phyloP scores from a whole-genome alignment of 2,113 vertebrate genomes.

The Notothenia rossii region DNA sequence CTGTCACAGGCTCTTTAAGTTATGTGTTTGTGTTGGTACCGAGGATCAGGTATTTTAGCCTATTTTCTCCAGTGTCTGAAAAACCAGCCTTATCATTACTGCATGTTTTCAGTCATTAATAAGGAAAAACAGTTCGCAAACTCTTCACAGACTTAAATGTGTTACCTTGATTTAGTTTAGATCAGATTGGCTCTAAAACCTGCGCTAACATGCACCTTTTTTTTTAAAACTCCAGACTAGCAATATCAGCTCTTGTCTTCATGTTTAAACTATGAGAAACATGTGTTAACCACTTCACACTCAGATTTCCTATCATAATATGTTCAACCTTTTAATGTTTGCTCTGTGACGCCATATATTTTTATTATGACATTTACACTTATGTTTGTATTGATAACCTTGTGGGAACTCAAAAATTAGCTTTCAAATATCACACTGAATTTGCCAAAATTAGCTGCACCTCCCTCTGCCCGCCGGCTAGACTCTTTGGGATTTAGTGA shows the following conservation, averaged over 20 bases:
- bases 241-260: not conserved
- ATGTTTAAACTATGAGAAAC: conserved; percentile 22
- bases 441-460: conserved; percentile 60
- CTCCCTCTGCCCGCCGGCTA: conserved; percentile 32
- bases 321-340: conserved; percentile 17
- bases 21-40: not conserved
- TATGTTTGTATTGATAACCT: conserved; percentile 58
- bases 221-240: not conserved
- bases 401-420: conserved; percentile 55
- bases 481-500: conserved; percentile 49
- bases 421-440: conserved; percentile 69
- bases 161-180: not conserved
- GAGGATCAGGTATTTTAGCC: too few relatives aligned
- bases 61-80: not conserved
- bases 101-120: too few relatives aligned
- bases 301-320: conserved; percentile 2
- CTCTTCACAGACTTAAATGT: too few relatives aligned
- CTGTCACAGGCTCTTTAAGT: not conserved
- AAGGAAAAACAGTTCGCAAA: too few relatives aligned
- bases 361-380: conserved; percentile 47
- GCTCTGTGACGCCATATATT: not conserved
- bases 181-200: fast-evolving
- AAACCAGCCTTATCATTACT: not conserved
- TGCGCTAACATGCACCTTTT: not conserved
- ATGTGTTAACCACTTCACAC: not conserved